Evolutionary conservation across 2,113 vertebrate genomes (phyloP).

Genomic region (Pelecanus crispus): DNA sequence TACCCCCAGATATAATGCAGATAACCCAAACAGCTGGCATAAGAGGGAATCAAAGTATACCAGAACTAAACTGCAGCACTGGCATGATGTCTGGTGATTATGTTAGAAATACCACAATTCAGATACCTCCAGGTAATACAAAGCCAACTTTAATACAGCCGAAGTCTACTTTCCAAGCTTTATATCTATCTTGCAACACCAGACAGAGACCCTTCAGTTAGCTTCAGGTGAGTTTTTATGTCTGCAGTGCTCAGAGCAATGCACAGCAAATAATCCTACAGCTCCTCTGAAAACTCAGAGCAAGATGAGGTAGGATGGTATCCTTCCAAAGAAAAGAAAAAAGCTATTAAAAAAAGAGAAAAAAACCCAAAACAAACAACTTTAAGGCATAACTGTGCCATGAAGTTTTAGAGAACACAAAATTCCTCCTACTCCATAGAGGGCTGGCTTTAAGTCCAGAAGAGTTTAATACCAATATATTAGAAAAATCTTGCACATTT

Average conservation of each 20-base stretch:
- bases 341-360: not conserved
- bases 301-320: not conserved
- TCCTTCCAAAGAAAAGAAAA: not conserved
- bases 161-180: not conserved
- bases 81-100: not conserved
- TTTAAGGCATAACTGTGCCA: not conserved
- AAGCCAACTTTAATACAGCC: not conserved
- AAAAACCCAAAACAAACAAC: not conserved
- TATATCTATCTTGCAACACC: not conserved
- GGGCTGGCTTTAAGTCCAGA: not conserved
- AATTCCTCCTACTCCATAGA: not conserved
- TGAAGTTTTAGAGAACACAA: not conserved
- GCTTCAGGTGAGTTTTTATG: not conserved
- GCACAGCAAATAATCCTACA: not conserved
- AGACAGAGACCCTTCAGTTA: not conserved
- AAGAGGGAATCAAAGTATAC: not conserved
- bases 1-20: not conserved
- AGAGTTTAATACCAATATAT: not conserved
- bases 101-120: not conserved
- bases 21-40: not conserved
- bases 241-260: not conserved
- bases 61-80: not conserved
- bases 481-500: not conserved
- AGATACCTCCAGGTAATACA: not conserved
- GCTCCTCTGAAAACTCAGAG: not conserved